phyloP scores from a whole-genome alignment of 2,797 vertebrate species.

The Lepilemur ruficaudatus region DNA sequence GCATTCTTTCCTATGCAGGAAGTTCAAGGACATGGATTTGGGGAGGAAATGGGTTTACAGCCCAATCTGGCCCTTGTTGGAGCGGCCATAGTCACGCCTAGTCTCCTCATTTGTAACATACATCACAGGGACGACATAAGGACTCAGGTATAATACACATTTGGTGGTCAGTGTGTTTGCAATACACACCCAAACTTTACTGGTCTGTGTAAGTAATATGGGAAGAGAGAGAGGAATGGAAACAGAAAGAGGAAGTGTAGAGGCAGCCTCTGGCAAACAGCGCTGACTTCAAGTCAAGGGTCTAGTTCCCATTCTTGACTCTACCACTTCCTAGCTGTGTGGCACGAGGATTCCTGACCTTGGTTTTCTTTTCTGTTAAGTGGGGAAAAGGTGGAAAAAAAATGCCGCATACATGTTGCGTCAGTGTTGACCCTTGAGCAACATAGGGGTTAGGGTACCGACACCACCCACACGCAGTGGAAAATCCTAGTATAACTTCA shows the following conservation, averaged over 20 bases:
- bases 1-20: too few species aligned
- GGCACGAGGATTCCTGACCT: not conserved
- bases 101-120: not conserved
- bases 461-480: not conserved
- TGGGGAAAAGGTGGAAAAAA: not conserved
- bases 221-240: not conserved
- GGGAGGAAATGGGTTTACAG: not conserved
- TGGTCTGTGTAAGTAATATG: rapidly evolving
- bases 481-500: not conserved
- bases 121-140: not conserved
- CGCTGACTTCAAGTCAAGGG: not conserved
- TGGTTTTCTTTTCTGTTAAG: not conserved
- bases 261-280: not conserved
- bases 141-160: not conserved
- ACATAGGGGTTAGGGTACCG: too few species aligned
- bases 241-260: rapidly evolving
- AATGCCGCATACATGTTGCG: not conserved
- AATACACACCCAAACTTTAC: not conserved
- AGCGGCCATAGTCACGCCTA: not conserved
- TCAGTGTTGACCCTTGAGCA: not conserved
- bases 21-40: not conserved
- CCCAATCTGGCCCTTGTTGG: not conserved
- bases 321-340: not conserved
- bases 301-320: not conserved
- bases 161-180: not conserved